These are phyloP conservation scores for Strigops habroptila DNA, from an alignment of 2,113 vertebrate species.

Conservation along the genomic window DNA sequence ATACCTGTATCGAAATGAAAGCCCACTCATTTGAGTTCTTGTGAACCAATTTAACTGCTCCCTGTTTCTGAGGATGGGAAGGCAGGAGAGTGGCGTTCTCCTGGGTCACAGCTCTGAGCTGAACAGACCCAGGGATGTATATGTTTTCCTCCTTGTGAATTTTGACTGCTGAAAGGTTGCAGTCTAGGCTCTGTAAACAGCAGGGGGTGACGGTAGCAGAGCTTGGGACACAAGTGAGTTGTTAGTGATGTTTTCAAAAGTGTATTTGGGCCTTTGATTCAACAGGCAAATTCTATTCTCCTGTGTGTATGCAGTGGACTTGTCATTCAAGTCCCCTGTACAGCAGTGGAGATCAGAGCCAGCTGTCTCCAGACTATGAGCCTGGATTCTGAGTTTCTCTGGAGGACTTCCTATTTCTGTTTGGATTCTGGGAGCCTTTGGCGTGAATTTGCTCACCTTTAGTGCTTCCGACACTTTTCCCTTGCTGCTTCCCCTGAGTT, in stretches of 20 bases:
- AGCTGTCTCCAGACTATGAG: conserved; percentile 3
- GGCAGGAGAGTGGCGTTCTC: conserved; percentile 10
- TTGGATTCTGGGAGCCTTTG: conserved; percentile 62
- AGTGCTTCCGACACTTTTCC: conserved; percentile 72
- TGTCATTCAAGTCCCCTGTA: background rate
- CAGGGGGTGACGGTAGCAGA: conserved; percentile 32
- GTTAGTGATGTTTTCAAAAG: background rate
- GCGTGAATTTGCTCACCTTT: conserved; percentile 65
- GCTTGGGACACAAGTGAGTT: conserved; percentile 4
- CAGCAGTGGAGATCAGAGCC: background rate
- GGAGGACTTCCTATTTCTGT: conserved; percentile 31
- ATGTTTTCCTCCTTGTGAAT: background rate
- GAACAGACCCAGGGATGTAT: background rate
- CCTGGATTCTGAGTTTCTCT: conserved; percentile 34
- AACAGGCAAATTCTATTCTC: conserved; percentile 30
- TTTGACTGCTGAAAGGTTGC: background rate
- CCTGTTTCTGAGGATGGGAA: background rate
- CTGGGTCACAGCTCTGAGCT: background rate
- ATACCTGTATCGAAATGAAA: conserved; percentile 1
- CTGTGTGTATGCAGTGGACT: conserved; percentile 17
- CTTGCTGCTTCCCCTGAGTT: conserved; percentile 78
- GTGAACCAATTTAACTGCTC: background rate
- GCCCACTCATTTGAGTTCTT: background rate
- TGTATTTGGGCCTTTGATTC: background rate
- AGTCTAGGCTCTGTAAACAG: background rate